Base-by-base conservation (phyloP, 2,888 invertebrate genomes). In the Drosophila anomalata region DNA sequence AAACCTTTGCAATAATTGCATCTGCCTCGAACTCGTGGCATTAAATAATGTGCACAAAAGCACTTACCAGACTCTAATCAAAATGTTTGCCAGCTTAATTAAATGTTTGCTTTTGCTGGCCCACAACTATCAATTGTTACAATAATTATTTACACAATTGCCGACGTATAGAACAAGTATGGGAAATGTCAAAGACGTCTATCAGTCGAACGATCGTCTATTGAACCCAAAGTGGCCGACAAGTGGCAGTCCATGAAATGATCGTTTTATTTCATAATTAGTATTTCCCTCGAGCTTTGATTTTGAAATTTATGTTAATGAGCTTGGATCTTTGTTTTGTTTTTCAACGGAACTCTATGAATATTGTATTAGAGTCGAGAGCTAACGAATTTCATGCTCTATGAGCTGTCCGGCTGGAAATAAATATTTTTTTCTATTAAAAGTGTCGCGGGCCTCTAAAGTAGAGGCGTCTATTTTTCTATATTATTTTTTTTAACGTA, bases 41-140 rank as follows among this genome's bases (percentile, higher is more conserved):
- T 56, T 33, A 33, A 24, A 55, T 12, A 29, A 24, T 41, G 22
- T 29, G 14, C 44, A 9, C 22, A 17, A 29, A 22, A 46, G 36
- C 44, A 14, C 36, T 29, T 26, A 3, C 6, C 31, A 41, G 47
- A 26, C 67, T 47, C 39, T 69, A 70, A 69, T 70, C 60, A 69
- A 74, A 69, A 71, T 69, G 58, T 71, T 67, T 73, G 75, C 59
- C 63, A 73, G 62, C 63, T 53, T 70, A 80, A 81, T 81, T 66
- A 69, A 83, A 70, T 82, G 73, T 82, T 79, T 79, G 54, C 65
- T 36, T 61, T 29, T 29, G 2, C 39, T 6, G 71, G 48, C 69
- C 51, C 67, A 52, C 59, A 86, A 79, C 83, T 73, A 78, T 80
- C 72, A 79, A 81, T 77, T 72, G 75, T 56, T 77, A 17, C 17